These are phyloP conservation scores for Spheniscus humboldti DNA, from an alignment of 2,797 vertebrate species.

Conservation along the genomic window DNA sequence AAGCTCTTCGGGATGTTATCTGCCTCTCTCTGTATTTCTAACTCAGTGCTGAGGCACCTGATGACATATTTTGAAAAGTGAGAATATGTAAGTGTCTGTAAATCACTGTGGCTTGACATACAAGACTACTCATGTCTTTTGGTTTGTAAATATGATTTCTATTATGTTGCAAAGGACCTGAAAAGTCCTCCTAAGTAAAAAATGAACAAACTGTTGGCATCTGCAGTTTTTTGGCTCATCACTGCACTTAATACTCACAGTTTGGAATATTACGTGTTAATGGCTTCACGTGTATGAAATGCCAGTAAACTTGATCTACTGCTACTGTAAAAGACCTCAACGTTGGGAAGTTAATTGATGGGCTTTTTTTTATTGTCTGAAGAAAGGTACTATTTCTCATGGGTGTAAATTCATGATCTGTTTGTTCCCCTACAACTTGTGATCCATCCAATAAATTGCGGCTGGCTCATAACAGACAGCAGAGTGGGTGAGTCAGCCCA, in stretches of 20 bases:
- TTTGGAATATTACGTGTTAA: neutral
- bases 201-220: neutral
- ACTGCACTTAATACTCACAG: neutral
- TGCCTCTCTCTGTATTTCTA: neutral
- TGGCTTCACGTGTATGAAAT: neutral
- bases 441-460: neutral
- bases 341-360: neutral
- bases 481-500: neutral
- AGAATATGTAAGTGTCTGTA: neutral
- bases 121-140: neutral
- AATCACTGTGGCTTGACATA: neutral
- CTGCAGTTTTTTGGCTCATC: neutral
- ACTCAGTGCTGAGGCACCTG: neutral
- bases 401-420: neutral
- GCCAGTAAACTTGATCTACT: neutral
- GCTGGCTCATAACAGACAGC: neutral
- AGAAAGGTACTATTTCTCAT: neutral
- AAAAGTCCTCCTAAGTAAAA: neutral
- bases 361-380: neutral
- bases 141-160: conserved; percentile 41
- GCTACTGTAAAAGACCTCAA: neutral
- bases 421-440: neutral
- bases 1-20: neutral
- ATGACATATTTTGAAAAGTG: neutral
- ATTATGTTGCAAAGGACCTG: neutral